These are phyloP conservation scores for Drosophila kanapiae DNA, from an alignment of 1,140 invertebrate species.

Conservation along the genomic window DNA sequence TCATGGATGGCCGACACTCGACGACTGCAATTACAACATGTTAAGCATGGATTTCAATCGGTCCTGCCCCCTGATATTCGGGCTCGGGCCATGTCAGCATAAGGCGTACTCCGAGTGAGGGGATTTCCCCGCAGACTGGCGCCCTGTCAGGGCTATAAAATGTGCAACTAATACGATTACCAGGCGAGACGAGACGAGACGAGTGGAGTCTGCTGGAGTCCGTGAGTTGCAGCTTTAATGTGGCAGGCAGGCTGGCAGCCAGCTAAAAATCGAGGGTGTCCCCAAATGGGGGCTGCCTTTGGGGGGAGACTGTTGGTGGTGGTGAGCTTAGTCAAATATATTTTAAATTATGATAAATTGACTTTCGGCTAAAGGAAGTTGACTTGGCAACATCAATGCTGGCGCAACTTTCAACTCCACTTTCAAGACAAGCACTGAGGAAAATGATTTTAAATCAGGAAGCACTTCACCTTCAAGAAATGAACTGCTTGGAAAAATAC, in stretches of 20 bases:
- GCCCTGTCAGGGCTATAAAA: slow-evolving; percentile 67
- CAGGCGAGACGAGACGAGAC: slow-evolving; percentile 35
- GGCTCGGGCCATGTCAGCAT: slow-evolving; percentile 37
- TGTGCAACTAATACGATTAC: slow-evolving; percentile 83
- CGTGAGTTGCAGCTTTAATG: slow-evolving; percentile 54
- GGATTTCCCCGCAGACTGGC: slow-evolving; percentile 15
- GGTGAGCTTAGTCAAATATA: slow-evolving; percentile 59
- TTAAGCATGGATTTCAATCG: slow-evolving; percentile 54
- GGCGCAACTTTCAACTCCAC: slow-evolving; percentile 50
- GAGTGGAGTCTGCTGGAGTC: slow-evolving; percentile 6
- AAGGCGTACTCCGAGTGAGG: slow-evolving; percentile 16
- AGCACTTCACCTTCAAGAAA: no score
- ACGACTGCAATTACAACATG: slow-evolving; percentile 65
- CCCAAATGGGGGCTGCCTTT: not conserved
- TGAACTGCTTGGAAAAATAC: no score
- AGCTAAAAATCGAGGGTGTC: slow-evolving; percentile 20
- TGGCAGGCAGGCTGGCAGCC: slow-evolving; percentile 8
- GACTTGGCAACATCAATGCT: slow-evolving; percentile 48
- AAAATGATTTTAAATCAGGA: no score
- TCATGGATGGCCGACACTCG: slow-evolving; percentile 37
- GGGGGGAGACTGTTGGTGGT: not conserved
- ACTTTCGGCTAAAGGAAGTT: slow-evolving; percentile 62
- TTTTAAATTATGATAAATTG: slow-evolving; percentile 78
- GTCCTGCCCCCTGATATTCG: slow-evolving; percentile 4
- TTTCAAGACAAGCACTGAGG: slow-evolving; percentile 29